These are phyloP conservation scores for Dendroctonus ponderosae DNA, from an alignment of 1,140 invertebrate genomes.

Conservation along the genomic window DNA sequence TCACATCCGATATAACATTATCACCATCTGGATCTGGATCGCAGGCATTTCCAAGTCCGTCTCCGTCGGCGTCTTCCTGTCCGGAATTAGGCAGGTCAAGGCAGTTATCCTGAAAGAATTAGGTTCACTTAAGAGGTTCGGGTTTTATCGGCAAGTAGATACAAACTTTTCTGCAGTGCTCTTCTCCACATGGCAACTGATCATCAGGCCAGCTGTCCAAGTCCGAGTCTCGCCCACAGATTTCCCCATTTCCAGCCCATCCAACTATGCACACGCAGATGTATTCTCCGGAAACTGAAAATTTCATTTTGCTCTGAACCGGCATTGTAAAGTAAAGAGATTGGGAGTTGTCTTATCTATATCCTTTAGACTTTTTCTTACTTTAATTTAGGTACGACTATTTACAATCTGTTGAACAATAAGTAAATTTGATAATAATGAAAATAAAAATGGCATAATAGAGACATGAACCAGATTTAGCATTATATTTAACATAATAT, in stretches of 20 bases:
- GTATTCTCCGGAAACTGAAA: constrained; percentile 44
- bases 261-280: constrained; percentile 67
- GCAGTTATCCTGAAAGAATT: constrained; percentile 73
- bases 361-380: too few species aligned
- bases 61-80: constrained; percentile 89
- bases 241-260: constrained; percentile 84
- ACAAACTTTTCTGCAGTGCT: constrained; percentile 62
- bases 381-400: too few species aligned
- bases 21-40: constrained; percentile 92
- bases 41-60: constrained; percentile 88
- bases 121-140: background rate
- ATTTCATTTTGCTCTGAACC: too few species aligned
- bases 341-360: too few species aligned
- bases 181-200: constrained; percentile 68
- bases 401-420: too few species aligned
- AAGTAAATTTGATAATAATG: background rate
- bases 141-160: constrained; percentile 4
- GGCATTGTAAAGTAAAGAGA: too few species aligned
- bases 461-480: too few species aligned
- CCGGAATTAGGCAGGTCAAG: constrained; percentile 84
- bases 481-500: too few species aligned
- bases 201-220: constrained; percentile 87
- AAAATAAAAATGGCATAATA: background rate
- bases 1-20: constrained; percentile 65
- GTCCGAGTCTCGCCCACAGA: constrained; percentile 82